Percentiles rank a stretch among this genome's conserved stretches.
Evolutionary conservation across 2,888 invertebrate genomes (phyloP).

Genomic region (Melanostoma mellinum): DNA sequence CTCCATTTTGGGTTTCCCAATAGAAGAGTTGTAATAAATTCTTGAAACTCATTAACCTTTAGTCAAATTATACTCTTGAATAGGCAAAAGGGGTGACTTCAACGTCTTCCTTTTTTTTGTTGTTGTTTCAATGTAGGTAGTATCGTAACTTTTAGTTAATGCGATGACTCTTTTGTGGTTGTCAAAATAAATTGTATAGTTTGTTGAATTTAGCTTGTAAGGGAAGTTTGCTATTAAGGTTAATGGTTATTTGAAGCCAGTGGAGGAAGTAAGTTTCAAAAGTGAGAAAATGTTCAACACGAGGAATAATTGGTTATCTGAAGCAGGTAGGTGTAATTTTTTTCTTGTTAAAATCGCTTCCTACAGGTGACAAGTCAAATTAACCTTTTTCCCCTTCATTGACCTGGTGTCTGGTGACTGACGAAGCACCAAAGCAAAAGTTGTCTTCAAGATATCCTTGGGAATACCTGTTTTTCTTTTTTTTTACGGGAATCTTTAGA

Average conservation of each 20-base stretch:
- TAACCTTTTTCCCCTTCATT: slow-evolving; percentile 1
- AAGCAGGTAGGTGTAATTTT: background rate
- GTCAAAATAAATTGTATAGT: slow-evolving; percentile 24
- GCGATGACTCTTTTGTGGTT: slow-evolving; percentile 28
- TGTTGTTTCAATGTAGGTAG: background rate
- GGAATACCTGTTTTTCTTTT: too few species aligned
- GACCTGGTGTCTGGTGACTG: background rate
- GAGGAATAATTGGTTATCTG: background rate
- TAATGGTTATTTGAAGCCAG: slow-evolving; percentile 6
- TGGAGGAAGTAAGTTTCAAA: background rate
- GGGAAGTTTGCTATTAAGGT: background rate
- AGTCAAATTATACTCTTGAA: slow-evolving; percentile 47
- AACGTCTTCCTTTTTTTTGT: background rate
- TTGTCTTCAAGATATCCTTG: too few species aligned
- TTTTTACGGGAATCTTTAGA: too few species aligned
- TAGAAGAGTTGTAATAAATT: slow-evolving; percentile 48
- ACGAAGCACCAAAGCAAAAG: too few species aligned
- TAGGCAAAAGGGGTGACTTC: slow-evolving; percentile 16
- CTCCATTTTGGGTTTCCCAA: slow-evolving; percentile 4
- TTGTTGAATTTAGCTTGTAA: background rate
- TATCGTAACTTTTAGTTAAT: slow-evolving; percentile 17
- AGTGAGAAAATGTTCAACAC: background rate
- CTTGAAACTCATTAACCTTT: slow-evolving; percentile 58
- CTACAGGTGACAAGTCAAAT: slow-evolving; percentile 21
- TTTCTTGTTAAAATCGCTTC: background rate